Base-by-base conservation (phyloP, 2,113 vertebrate genomes). In the Indri indri region DNA sequence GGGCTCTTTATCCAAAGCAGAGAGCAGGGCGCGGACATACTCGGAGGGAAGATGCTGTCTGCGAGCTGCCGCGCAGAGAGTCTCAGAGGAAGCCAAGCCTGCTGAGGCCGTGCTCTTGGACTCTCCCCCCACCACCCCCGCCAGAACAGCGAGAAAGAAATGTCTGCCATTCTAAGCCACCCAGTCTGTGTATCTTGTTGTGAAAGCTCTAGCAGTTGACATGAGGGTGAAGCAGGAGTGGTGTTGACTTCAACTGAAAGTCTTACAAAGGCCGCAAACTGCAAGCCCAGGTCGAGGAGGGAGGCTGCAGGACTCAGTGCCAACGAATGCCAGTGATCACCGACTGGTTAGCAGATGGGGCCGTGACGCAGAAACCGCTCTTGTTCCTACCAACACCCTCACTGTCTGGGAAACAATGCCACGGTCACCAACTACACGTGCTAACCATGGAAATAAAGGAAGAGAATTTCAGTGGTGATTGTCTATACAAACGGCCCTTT, bases 341-440 rank as follows among this genome's bases (percentile, higher is more conserved):
- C 0, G 70, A 14, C 25, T 4, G 37, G n/a, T 25, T 59, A 11
- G 8, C 68, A 18, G 45, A 3, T 8, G 70, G 32, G 83, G 4
- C 47, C 6, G 0, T 0, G 25, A 18, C 17, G 17, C 61, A 57
- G 32, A 57, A 25, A 32, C 32, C 3, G 23, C 32, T 3, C 20
- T 66, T 66, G 11, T 34, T 37, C 10, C 52, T 68, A 85, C 20
- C 42, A 25, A 37, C 32, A 37, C 34, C 20, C 86, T n/a, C 12
- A 1, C 2, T 10, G 30, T 59, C 47, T 74, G 2, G 14, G 57
- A 66, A 82, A 32, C 32, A 14, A 2, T 5, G 34, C 25, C 7
- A 1, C 47, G 5, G 1, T 25, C 47, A 8, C 16, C 68, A 47
- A 0, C 16, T 2, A 4, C 54, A 12, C 2, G 0, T 14, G 25